Evolutionary conservation across 64 coral and sea anemone genomes (phyloP).

Genomic region (Actinia equina): DNA sequence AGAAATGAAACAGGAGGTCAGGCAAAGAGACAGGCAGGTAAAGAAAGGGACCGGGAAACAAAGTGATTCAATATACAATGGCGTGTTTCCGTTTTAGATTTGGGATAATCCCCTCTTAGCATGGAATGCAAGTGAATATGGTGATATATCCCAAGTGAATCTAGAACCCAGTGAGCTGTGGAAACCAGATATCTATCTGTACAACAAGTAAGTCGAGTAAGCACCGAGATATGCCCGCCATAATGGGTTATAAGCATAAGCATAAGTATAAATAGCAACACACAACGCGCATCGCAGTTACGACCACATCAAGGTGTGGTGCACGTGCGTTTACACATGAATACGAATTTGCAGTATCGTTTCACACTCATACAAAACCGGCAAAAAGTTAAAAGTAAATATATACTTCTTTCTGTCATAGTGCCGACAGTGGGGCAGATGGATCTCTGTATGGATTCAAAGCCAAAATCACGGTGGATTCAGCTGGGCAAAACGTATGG

Average conservation of each 20-base stretch:
- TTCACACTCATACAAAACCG: too few relatives aligned
- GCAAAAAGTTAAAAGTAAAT: too few relatives aligned
- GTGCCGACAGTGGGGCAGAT: conserved; percentile 61
- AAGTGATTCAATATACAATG: background rate
- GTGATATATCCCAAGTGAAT: conserved; percentile 66
- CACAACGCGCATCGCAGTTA: too few relatives aligned
- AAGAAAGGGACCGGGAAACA: background rate
- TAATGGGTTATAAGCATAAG: too few relatives aligned
- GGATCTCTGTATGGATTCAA: conserved; percentile 71
- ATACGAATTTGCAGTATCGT: background rate
- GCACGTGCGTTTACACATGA: too few relatives aligned
- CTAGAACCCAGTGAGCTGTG: conserved; percentile 73
- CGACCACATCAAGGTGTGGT: too few relatives aligned
- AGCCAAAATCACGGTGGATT: conserved; percentile 67
- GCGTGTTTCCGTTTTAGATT: conserved; percentile 8
- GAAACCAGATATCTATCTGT: conserved; percentile 89
- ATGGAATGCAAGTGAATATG: conserved; percentile 75
- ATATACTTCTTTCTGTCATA: background rate
- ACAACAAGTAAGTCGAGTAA: conserved; percentile 77
- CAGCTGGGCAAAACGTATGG: conserved; percentile 72
- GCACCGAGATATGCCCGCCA: too few relatives aligned
- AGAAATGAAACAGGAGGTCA: background rate
- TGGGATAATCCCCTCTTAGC: conserved; percentile 77
- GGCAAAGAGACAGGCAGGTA: too few relatives aligned
- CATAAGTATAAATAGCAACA: too few relatives aligned